Evolutionary conservation across 2,888 invertebrate genomes (phyloP).

Genomic region (Pollenia amentaria): DNA sequence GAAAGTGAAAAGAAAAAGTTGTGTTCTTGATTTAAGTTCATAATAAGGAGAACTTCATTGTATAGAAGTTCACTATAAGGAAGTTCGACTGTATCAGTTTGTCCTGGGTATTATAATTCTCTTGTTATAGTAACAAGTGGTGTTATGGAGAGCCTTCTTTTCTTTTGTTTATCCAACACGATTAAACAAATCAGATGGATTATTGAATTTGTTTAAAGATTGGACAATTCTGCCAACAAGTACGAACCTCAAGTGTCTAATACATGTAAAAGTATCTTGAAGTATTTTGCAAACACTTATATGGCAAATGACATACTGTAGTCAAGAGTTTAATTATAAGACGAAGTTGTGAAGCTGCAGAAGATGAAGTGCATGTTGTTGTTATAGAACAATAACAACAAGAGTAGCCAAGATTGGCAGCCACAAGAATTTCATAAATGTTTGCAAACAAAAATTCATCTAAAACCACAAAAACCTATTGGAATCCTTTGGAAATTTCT

Average conservation of each 20-base stretch:
- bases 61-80: no score
- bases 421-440: slow-evolving; percentile 55
- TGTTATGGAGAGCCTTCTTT: no score
- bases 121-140: no score
- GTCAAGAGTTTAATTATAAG: slow-evolving; percentile 57
- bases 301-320: slow-evolving; percentile 55
- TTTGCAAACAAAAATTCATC: slow-evolving; percentile 51
- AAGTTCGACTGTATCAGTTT: no score
- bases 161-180: no score
- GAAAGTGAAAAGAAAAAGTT: no score
- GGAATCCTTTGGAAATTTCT: slow-evolving; percentile 38
- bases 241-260: background rate
- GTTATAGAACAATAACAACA: slow-evolving; percentile 29
- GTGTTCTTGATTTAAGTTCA: no score
- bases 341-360: slow-evolving; percentile 19
- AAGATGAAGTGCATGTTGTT: slow-evolving; percentile 15
- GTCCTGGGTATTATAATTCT: no score
- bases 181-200: background rate
- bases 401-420: slow-evolving; percentile 35
- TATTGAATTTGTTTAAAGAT: slow-evolving; percentile 1
- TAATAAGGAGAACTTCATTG: no score
- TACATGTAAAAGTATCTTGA: slow-evolving; percentile 23
- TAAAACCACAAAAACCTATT: slow-evolving; percentile 49
- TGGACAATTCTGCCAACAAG: background rate
- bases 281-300: slow-evolving; percentile 52